phyloP scores from a whole-genome alignment of 2,888 invertebrate genomes.

The Oeneis ivallda region DNA sequence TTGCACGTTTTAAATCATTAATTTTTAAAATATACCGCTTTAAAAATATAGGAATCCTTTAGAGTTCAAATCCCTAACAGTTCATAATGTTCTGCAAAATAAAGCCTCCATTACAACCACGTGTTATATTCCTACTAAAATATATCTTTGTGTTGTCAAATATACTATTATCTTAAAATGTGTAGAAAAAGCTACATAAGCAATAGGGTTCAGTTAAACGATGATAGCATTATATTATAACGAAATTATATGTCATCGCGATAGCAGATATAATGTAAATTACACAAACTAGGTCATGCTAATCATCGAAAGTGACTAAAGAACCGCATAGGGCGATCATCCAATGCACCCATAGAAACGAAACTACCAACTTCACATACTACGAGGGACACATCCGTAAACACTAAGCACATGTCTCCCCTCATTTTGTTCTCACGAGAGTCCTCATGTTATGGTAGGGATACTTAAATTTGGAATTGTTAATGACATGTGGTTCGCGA shows the following conservation, averaged over 20 bases:
- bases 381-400: conserved; percentile 58
- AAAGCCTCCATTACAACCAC: neutral
- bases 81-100: neutral
- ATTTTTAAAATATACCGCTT: too few species aligned
- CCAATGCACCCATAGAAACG: conserved; percentile 71
- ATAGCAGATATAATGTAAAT: conserved; percentile 26
- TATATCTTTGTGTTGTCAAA: neutral
- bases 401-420: conserved; percentile 57
- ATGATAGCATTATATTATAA: conserved; percentile 55
- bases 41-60: neutral
- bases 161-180: neutral
- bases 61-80: neutral
- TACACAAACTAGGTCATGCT: conserved; percentile 53
- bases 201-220: conserved; percentile 29
- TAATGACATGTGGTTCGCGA: conserved; percentile 48
- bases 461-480: conserved; percentile 31
- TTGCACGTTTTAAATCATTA: too few species aligned
- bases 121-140: neutral
- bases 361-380: conserved; percentile 57
- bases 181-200: neutral
- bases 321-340: conserved; percentile 60
- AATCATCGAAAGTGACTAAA: conserved; percentile 66
- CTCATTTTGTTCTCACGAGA: conserved; percentile 30
- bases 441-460: conserved; percentile 23
- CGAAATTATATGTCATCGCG: conserved; percentile 37